Percentiles rank a stretch among this genome's conserved stretches.
phyloP scores from a whole-genome alignment of 2,797 vertebrate species.

The Sebastes trivittatus region DNA sequence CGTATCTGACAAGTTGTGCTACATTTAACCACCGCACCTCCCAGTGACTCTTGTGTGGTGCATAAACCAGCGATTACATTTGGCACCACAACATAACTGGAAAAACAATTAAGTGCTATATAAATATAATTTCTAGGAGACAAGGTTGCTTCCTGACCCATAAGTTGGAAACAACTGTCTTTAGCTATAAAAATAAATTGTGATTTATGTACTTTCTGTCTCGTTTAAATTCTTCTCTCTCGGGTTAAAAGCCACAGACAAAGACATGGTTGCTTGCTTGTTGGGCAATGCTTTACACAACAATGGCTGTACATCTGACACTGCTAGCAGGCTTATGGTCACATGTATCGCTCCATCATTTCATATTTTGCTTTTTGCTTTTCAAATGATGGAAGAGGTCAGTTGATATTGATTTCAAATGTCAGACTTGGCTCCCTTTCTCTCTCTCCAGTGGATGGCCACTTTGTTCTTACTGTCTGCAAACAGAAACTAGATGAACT shows the following conservation, averaged over 20 bases:
- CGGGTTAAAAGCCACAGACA: background rate
- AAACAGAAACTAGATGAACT: background rate
- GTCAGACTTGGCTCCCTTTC: background rate
- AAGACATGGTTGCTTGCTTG: background rate
- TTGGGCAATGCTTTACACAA: background rate
- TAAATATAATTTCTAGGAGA: no score
- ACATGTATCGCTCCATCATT: background rate
- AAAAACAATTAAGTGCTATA: no score
- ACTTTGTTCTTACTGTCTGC: background rate
- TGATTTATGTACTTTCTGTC: background rate
- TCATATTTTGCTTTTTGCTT: background rate
- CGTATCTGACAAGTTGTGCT: no score
- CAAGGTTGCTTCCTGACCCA: background rate
- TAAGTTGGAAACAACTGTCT: background rate
- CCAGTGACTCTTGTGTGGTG: no score
- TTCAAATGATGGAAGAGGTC: background rate
- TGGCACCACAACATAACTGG: no score
- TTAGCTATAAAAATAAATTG: background rate
- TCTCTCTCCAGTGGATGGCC: no score
- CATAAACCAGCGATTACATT: no score
- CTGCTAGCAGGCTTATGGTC: background rate
- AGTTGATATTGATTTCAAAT: background rate
- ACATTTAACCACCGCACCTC: no score
- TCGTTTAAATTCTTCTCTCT: background rate
- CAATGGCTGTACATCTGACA: background rate